Conservation (phyloP, 2,797 vertebrate species). For the Rachycentron canadum region DNA sequence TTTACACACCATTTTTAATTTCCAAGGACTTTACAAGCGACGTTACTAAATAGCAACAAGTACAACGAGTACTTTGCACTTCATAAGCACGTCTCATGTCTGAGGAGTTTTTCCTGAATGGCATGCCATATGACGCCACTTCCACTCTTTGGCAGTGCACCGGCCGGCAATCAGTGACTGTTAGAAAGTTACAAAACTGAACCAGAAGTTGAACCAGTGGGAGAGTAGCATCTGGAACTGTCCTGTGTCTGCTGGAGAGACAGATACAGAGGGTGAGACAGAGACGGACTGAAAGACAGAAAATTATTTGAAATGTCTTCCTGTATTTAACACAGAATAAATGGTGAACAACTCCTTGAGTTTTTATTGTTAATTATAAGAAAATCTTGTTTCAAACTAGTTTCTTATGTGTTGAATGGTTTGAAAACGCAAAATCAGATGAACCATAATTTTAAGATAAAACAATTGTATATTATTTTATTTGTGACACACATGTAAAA, state of each 20-base stretch:
- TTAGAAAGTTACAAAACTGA: conserved; percentile 78
- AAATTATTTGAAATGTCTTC: conserved; percentile 12
- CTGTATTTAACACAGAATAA: conserved; percentile 14
- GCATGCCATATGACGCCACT: conserved; percentile 79
- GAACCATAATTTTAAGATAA: not conserved
- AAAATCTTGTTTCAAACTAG: not conserved
- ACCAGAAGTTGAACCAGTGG: conserved; percentile 72
- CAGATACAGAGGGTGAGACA: conserved; percentile 14
- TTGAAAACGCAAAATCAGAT: not conserved
- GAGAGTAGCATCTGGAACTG: conserved; percentile 73
- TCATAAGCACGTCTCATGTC: conserved; percentile 68
- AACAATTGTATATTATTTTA: not conserved
- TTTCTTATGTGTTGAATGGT: not conserved
- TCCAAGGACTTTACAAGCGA: conserved; percentile 42
- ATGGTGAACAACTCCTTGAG: not conserved
- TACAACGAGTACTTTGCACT: conserved; percentile 62
- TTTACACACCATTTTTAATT: conserved; percentile 30
- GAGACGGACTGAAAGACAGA: conserved; percentile 22
- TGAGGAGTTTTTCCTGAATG: conserved; percentile 69
- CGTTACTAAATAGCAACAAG: conserved; percentile 42
- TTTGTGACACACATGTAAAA: conserved; percentile 3
- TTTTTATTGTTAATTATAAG: not conserved
- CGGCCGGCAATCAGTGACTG: conserved; percentile 76
- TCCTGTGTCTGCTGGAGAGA: conserved; percentile 50
- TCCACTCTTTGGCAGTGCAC: conserved; percentile 75